Conservation (phyloP, 2,797 vertebrate species). For the Carcharodon carcharias region DNA sequence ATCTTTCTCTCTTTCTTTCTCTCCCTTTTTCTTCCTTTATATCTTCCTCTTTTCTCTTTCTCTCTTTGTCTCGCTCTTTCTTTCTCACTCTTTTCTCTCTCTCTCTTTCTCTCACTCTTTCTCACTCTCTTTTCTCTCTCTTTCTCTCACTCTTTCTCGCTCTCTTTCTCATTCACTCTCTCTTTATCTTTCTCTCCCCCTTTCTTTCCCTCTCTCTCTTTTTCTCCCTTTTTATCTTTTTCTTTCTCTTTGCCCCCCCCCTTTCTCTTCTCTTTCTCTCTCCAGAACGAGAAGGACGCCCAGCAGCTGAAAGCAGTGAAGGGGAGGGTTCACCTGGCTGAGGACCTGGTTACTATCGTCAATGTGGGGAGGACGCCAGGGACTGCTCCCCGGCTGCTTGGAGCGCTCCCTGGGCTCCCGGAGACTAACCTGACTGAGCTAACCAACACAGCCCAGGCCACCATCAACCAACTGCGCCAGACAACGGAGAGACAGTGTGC, state of each 20-base stretch:
- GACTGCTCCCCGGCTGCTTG: neutral
- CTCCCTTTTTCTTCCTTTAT: too few relatives aligned
- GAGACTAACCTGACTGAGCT: conserved; percentile 21
- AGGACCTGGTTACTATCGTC: neutral
- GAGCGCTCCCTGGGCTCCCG: neutral
- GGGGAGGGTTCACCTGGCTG: neutral
- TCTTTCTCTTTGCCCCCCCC: too few relatives aligned
- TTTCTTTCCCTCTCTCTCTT: too few relatives aligned
- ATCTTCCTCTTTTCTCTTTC: too few relatives aligned
- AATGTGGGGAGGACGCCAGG: neutral
- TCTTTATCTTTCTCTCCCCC: neutral
- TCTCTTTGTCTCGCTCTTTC: too few relatives aligned
- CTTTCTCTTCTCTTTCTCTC: neutral
- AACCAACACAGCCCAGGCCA: neutral
- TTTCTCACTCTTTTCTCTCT: too few relatives aligned
- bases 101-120: too few relatives aligned
- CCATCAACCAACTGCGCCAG: neutral
- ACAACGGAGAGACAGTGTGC: neutral
- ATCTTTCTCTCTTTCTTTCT: too few relatives aligned
- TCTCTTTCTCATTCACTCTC: too few relatives aligned
- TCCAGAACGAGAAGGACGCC: conserved; percentile 4
- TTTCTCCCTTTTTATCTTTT: too few relatives aligned
- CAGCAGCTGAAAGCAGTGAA: neutral
- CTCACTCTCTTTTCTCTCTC: too few relatives aligned
- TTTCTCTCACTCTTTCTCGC: too few relatives aligned